These are phyloP conservation scores for Stictocephala bisonia DNA, from an alignment of 2,888 invertebrate species.

Conservation along the genomic window DNA sequence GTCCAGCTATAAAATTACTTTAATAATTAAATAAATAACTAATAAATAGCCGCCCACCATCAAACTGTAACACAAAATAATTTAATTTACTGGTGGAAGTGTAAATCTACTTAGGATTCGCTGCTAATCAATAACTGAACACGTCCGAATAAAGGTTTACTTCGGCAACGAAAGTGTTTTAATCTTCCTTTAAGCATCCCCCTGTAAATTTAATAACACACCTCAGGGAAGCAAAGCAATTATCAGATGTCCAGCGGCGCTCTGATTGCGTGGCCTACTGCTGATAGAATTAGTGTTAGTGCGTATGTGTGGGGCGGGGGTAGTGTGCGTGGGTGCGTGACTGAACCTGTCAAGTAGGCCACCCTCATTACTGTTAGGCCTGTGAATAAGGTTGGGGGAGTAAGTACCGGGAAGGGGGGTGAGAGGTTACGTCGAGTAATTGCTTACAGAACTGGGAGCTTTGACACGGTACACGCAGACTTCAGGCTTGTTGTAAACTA, in stretches of 20 bases:
- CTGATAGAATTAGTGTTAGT: background rate
- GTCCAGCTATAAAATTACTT: too few species aligned
- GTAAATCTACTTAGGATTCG: too few species aligned
- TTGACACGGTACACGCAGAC: too few species aligned
- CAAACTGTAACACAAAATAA: too few species aligned
- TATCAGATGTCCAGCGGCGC: conserved; percentile 29
- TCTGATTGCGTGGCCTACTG: background rate
- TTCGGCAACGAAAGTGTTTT: conserved; percentile 28
- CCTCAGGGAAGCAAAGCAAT: conserved; percentile 8
- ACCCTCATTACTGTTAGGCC: conserved; percentile 10
- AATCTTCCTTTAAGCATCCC: conserved; percentile 8
- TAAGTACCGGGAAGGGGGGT: background rate
- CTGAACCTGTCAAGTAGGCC: conserved; percentile 24
- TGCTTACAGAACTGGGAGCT: conserved; percentile 30
- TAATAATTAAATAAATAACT: too few species aligned
- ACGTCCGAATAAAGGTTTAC: too few species aligned
- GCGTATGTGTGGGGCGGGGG: background rate
- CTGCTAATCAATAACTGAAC: too few species aligned
- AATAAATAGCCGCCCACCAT: too few species aligned
- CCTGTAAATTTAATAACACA: conserved; percentile 19
- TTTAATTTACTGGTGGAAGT: too few species aligned
- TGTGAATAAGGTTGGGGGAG: conserved; percentile 5
- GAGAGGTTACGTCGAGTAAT: conserved; percentile 2
- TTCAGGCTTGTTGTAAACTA: too few species aligned
- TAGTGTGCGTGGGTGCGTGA: conserved; percentile 7